A percentile compares a stretch with the other conserved stretches of the same genome.
phyloP scores from a whole-genome alignment of 2,113 vertebrate genomes.

The Pollachius pollachius region DNA sequence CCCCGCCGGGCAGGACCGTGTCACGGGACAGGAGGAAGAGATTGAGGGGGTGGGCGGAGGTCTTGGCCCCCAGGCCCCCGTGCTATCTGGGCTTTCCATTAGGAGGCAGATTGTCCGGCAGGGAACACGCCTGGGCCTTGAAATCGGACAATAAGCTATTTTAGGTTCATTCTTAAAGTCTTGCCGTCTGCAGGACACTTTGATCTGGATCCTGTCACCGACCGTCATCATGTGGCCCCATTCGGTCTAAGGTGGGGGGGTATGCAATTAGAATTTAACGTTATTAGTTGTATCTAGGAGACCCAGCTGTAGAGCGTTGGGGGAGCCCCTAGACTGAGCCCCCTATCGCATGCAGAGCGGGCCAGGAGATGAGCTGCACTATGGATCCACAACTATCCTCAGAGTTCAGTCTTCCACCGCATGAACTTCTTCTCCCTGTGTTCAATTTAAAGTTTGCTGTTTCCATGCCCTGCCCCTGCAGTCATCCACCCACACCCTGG shows the following conservation, averaged over 20 bases:
- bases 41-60: constrained; percentile 62
- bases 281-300: too few species aligned
- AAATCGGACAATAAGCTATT: constrained; percentile 71
- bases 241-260: too few species aligned
- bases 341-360: neutral
- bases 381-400: constrained; percentile 3
- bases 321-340: too few species aligned
- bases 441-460: constrained; percentile 31
- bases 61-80: constrained; percentile 67
- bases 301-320: too few species aligned
- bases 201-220: constrained; percentile 41
- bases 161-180: constrained; percentile 69
- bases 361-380: constrained; percentile 22
- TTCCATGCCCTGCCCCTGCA: constrained; percentile 8
- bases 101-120: constrained; percentile 71
- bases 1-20: constrained; percentile 55
- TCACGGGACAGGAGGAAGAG: constrained; percentile 56
- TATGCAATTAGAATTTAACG: too few species aligned
- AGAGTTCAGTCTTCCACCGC: constrained; percentile 23
- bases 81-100: constrained; percentile 77
- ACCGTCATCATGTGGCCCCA: constrained; percentile 46
- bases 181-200: constrained; percentile 44
- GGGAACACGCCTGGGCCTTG: constrained; percentile 61
- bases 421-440: constrained; percentile 11
- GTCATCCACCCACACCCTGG: too few species aligned